Evolutionary conservation across 1,140 invertebrate genomes (phyloP).

Genomic region (Argopecten irradians): DNA sequence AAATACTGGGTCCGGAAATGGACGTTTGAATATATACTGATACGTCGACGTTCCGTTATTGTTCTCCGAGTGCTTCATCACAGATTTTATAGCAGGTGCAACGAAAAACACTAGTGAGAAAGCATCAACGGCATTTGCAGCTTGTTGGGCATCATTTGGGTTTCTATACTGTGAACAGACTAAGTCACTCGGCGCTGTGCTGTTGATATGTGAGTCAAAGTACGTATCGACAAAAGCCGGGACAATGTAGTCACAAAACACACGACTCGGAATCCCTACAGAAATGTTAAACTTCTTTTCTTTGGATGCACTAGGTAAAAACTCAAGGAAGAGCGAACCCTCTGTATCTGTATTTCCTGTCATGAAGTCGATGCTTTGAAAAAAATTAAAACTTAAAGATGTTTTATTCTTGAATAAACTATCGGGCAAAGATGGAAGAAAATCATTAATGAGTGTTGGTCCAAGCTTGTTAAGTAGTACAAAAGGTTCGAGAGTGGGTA

Average conservation of each 20-base stretch:
- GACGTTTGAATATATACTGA: not conserved
- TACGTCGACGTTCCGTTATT: not conserved
- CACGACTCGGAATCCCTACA: not conserved
- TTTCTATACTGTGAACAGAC: not conserved
- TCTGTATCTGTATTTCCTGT: not conserved
- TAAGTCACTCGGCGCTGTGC: not conserved
- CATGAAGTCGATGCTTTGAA: not conserved
- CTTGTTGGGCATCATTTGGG: not conserved
- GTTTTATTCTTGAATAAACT: not conserved
- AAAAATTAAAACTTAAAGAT: not conserved
- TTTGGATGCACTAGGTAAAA: not conserved
- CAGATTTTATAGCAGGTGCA: not conserved
- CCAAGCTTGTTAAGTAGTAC: not conserved
- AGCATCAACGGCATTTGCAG: not conserved
- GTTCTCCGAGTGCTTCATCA: not conserved
- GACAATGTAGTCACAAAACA: not conserved
- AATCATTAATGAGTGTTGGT: not conserved
- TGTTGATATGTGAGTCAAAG: not conserved
- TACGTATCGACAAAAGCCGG: not conserved
- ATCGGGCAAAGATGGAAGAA: not conserved
- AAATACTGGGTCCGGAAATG: not conserved
- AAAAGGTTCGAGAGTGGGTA: not conserved
- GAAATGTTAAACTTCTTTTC: not conserved
- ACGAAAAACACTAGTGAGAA: not conserved
- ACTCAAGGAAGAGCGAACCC: not conserved